Conservation (phyloP, 2,888 invertebrate species). For the Patella pellucida region DNA sequence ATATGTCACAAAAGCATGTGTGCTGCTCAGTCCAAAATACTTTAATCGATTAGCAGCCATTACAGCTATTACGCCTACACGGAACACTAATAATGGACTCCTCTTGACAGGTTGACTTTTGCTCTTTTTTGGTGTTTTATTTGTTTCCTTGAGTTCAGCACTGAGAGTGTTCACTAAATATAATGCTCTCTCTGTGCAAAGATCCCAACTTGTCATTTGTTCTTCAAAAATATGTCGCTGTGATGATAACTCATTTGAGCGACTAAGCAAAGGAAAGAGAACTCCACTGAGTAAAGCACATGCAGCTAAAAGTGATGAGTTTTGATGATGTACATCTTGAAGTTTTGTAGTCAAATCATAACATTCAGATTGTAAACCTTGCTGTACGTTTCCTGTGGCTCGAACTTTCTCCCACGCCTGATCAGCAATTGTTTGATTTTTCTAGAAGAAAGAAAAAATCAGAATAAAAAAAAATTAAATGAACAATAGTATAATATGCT, state of each 20-base stretch:
- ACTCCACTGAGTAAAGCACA: slow-evolving; percentile 65
- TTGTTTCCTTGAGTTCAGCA: slow-evolving; percentile 47
- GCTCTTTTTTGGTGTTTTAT: slow-evolving; percentile 40
- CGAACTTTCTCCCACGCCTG: slow-evolving; percentile 68
- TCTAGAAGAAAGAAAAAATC: slow-evolving; percentile 45
- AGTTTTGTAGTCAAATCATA: slow-evolving; percentile 54
- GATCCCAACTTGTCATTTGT: slow-evolving; percentile 55
- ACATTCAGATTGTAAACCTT: slow-evolving; percentile 64
- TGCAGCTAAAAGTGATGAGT: slow-evolving; percentile 56
- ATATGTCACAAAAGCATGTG: slow-evolving; percentile 57
- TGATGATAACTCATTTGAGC: slow-evolving; percentile 49
- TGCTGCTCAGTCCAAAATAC: slow-evolving; percentile 44
- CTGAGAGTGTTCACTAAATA: slow-evolving; percentile 51
- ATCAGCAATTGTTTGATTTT: slow-evolving; percentile 66
- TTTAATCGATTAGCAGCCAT: slow-evolving; percentile 64
- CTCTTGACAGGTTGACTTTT: slow-evolving; percentile 38
- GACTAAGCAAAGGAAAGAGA: slow-evolving; percentile 59
- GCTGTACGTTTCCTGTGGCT: slow-evolving; percentile 59
- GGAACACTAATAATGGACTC: slow-evolving; percentile 57
- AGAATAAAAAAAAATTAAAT: not conserved
- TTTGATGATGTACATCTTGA: slow-evolving; percentile 49
- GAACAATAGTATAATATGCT: not conserved
- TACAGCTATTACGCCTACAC: slow-evolving; percentile 60
- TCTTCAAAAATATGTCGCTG: slow-evolving; percentile 62
- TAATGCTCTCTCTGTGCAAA: slow-evolving; percentile 55